Conservation (phyloP, 2,888 invertebrate species). For the Leptarthrus brevirostris region DNA sequence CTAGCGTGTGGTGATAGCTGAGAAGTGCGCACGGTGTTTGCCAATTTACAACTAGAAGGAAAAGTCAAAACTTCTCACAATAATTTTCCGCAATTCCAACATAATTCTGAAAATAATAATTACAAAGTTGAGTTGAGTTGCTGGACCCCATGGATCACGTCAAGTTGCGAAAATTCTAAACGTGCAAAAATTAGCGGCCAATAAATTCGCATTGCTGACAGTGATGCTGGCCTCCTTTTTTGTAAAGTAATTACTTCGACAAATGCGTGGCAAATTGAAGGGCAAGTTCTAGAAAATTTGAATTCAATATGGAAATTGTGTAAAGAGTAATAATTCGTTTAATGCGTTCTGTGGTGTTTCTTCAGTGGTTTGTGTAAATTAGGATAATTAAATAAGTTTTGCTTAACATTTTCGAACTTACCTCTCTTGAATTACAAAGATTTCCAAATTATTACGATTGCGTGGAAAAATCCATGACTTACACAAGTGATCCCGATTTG, state of each 20-base stretch:
- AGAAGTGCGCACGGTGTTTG: not conserved
- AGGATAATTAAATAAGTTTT: too few relatives aligned
- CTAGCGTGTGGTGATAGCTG: constrained; percentile 8
- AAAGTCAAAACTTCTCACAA: constrained; percentile 26
- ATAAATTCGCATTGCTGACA: constrained; percentile 27
- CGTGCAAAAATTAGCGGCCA: constrained; percentile 37
- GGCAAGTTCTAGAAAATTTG: too few relatives aligned
- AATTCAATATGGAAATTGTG: too few relatives aligned
- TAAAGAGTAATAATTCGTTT: too few relatives aligned
- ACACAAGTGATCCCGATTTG: too few relatives aligned
- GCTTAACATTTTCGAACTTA: too few relatives aligned
- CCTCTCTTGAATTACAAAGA: too few relatives aligned
- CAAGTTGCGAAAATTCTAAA: constrained; percentile 23
- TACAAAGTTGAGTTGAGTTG: constrained; percentile 2
- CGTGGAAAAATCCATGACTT: too few relatives aligned
- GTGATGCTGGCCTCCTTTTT: constrained; percentile 8
- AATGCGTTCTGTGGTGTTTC: too few relatives aligned
- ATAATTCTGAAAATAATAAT: constrained; percentile 31
- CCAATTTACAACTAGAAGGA: constrained; percentile 22
- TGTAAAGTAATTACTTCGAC: not conserved
- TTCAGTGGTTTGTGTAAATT: too few relatives aligned
- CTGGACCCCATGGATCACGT: constrained; percentile 18
- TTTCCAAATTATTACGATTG: too few relatives aligned
- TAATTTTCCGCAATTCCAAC: constrained; percentile 31
- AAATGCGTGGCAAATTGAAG: constrained; percentile 3